These are phyloP conservation scores for Diachasma alloeum DNA, from an alignment of 1,140 invertebrate species.

Conservation along the genomic window DNA sequence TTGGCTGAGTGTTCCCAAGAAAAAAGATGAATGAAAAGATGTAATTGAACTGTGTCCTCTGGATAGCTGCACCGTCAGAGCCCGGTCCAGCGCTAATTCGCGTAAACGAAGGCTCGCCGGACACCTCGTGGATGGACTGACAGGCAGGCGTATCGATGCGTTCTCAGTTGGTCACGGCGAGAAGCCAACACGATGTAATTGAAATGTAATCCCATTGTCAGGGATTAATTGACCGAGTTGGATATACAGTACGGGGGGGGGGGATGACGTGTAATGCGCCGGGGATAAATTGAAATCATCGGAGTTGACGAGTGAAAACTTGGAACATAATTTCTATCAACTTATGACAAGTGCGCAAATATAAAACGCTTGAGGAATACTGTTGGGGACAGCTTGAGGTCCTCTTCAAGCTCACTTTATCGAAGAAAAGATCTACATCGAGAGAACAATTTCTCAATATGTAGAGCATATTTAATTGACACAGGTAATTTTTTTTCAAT, in stretches of 20 bases:
- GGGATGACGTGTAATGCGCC: background rate
- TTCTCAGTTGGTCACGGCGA: background rate
- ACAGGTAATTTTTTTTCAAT: too few relatives aligned
- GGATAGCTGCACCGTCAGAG: background rate
- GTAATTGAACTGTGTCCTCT: background rate
- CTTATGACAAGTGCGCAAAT: too few relatives aligned
- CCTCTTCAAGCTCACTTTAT: too few relatives aligned
- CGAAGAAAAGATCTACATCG: too few relatives aligned
- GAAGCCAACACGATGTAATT: slow-evolving; percentile 46
- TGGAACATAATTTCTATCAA: too few relatives aligned
- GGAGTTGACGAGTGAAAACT: too few relatives aligned
- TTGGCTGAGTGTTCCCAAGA: background rate
- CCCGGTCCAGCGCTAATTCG: background rate
- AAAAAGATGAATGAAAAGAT: background rate
- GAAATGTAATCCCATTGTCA: slow-evolving; percentile 61
- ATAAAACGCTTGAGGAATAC: too few relatives aligned
- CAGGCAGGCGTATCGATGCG: slow-evolving; percentile 12
- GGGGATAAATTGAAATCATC: background rate
- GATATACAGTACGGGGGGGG: background rate
- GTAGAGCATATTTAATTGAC: too few relatives aligned
- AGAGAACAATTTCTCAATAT: too few relatives aligned
- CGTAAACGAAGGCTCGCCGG: background rate
- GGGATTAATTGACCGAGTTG: slow-evolving; percentile 52
- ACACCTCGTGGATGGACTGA: background rate
- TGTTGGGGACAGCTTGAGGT: too few relatives aligned